A percentile compares a stretch with the other conserved stretches of the same genome.
phyloP scores from a whole-genome alignment of 1,140 invertebrate species.

The Aphidius ervi region DNA sequence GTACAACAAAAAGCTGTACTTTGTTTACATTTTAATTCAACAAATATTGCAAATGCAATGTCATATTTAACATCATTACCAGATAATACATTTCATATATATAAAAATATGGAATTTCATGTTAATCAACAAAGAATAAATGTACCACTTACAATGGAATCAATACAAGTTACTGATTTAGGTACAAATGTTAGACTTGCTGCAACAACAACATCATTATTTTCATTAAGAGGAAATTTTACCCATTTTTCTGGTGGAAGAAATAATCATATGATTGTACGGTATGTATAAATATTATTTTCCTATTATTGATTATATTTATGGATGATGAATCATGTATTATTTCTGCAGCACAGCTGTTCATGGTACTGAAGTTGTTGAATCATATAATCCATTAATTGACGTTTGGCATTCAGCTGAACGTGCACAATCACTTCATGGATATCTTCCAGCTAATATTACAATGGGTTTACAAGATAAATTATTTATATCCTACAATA shows the following conservation, averaged over 20 bases:
- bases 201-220: constrained; percentile 51
- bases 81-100: constrained; percentile 42
- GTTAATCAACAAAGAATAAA: constrained; percentile 54
- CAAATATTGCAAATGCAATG: constrained; percentile 51
- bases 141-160: constrained; percentile 51
- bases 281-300: constrained; percentile 38
- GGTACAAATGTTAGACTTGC: constrained; percentile 55
- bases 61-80: constrained; percentile 43
- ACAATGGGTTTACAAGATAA: constrained; percentile 44
- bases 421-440: constrained; percentile 57
- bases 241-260: constrained; percentile 49
- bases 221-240: constrained; percentile 57
- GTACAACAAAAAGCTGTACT: constrained; percentile 58
- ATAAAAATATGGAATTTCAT: constrained; percentile 53
- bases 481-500: constrained; percentile 46
- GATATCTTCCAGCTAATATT: constrained; percentile 56
- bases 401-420: constrained; percentile 59
- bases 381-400: constrained; percentile 57
- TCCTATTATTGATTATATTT: constrained; percentile 8
- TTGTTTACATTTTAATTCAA: constrained; percentile 57
- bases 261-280: constrained; percentile 57
- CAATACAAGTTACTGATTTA: constrained; percentile 52
- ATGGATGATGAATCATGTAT: constrained; percentile 5
- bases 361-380: constrained; percentile 55
- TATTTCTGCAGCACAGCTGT: constrained; percentile 51